Conservation (phyloP, 1,140 invertebrate genomes). For the Monomorium pharaonis region DNA sequence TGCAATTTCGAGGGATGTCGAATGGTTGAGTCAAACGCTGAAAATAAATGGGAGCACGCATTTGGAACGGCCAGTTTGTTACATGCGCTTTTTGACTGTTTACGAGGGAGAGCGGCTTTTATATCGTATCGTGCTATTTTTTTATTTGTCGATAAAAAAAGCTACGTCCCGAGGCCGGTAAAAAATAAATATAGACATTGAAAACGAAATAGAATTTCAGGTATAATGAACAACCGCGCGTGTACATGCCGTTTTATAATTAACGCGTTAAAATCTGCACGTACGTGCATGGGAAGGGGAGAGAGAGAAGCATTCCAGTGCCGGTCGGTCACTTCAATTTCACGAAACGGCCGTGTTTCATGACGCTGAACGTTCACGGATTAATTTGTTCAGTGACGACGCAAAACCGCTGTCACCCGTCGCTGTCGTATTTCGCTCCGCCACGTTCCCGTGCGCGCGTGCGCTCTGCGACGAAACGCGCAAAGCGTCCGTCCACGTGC, state of each 20-base stretch:
- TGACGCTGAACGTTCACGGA: constrained; percentile 18
- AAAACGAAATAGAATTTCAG: background rate
- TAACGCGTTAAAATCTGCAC: background rate
- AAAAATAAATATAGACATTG: background rate
- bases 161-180: background rate
- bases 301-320: no score
- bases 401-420: constrained; percentile 46
- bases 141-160: background rate
- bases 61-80: background rate
- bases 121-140: background rate
- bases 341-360: background rate
- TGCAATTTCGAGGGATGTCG: background rate
- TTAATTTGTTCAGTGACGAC: constrained; percentile 54
- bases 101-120: background rate
- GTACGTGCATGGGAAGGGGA: no score
- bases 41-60: background rate
- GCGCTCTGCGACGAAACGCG: background rate
- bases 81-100: background rate
- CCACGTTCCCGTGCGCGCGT: constrained; percentile 40
- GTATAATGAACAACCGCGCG: background rate
- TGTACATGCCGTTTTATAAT: constrained; percentile 1
- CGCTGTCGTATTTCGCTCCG: constrained; percentile 40
- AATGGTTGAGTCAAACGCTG: background rate
- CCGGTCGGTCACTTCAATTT: constrained; percentile 30
- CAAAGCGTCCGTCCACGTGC: constrained; percentile 22